phyloP scores from a whole-genome alignment of 1,140 invertebrate species.

The Ganaspis sp. region DNA sequence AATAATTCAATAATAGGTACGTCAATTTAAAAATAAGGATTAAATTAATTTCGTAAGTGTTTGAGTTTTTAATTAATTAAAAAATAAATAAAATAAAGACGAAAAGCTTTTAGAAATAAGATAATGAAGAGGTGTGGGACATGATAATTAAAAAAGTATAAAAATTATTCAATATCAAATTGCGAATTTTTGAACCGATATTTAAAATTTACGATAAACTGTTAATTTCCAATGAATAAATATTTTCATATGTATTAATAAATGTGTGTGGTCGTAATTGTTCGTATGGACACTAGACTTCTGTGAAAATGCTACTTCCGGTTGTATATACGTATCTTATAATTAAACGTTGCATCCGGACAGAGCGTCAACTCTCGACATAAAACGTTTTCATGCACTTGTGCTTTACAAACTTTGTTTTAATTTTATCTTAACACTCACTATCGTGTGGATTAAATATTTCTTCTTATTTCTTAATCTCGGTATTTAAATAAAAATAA shows the following conservation, averaged over 20 bases:
- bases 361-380: constrained; percentile 38
- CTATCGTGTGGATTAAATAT: neutral
- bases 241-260: neutral
- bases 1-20: too few species aligned
- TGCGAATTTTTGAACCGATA: neutral
- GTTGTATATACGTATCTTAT: constrained; percentile 59
- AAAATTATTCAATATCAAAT: neutral
- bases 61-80: too few species aligned
- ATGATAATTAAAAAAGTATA: neutral
- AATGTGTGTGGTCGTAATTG: neutral
- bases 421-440: constrained; percentile 23
- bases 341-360: constrained; percentile 63
- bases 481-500: too few species aligned
- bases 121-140: too few species aligned
- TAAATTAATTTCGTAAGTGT: too few species aligned
- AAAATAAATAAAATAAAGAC: too few species aligned
- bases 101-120: too few species aligned
- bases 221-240: neutral
- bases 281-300: constrained; percentile 12
- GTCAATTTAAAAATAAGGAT: too few species aligned
- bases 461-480: neutral
- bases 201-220: neutral
- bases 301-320: constrained; percentile 62
- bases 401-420: constrained; percentile 5
- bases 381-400: constrained; percentile 31